These are phyloP conservation scores for Psittacus erithacus DNA, from an alignment of 2,113 vertebrate genomes.

Conservation along the genomic window DNA sequence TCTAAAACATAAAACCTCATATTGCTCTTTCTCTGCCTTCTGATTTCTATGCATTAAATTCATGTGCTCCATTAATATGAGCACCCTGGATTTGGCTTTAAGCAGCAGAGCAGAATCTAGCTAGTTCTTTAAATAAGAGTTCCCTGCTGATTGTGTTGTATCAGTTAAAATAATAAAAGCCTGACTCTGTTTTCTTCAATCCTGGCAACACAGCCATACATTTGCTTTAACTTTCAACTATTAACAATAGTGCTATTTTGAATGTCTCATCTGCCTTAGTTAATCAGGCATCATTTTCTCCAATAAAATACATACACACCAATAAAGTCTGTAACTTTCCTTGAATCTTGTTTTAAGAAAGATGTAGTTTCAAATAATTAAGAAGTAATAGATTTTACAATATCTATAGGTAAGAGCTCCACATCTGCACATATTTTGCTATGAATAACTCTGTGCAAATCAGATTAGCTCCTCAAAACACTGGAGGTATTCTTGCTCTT, in stretches of 20 bases:
- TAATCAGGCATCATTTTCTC: not conserved
- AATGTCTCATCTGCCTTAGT: not conserved
- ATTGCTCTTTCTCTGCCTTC: not conserved
- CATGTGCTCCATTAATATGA: not conserved
- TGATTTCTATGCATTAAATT: not conserved
- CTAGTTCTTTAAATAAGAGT: not conserved
- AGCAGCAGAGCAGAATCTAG: not conserved
- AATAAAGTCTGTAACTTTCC: not conserved
- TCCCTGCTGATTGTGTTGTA: not conserved
- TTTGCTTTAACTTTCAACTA: not conserved
- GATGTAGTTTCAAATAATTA: constrained; percentile 1
- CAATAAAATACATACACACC: not conserved
- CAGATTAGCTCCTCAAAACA: not conserved
- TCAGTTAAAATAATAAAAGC: constrained; percentile 6
- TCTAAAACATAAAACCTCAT: not conserved
- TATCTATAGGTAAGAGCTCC: not conserved
- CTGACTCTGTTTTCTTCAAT: not conserved
- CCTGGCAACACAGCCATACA: rapidly evolving
- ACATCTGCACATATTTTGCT: not conserved
- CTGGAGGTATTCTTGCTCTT: not conserved
- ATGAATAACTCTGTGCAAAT: not conserved
- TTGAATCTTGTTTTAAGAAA: not conserved
- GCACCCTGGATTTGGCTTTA: not conserved
- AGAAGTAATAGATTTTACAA: not conserved
- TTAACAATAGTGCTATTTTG: not conserved